Percentiles rank a stretch among this genome's conserved stretches.
Evolutionary conservation across 2,888 invertebrate species (phyloP).

Genomic region (Kryphioiulus occultus): DNA sequence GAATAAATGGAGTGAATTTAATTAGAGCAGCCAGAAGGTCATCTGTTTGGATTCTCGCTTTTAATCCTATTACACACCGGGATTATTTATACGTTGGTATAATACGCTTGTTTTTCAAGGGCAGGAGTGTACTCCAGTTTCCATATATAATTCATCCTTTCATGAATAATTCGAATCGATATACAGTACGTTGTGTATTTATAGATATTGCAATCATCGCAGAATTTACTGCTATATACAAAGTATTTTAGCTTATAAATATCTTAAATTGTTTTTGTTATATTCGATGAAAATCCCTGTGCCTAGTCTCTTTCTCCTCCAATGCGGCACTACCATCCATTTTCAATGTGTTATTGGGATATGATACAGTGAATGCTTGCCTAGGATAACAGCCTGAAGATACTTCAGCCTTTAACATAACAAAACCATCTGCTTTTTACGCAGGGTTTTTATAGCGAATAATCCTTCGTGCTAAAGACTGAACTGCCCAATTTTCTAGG

Average conservation of each 20-base stretch:
- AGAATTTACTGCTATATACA: not conserved
- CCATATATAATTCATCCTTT: not conserved
- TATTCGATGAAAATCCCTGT: not conserved
- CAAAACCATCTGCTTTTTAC: conserved; percentile 21
- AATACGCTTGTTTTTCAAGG: not conserved
- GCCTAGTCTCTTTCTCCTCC: not conserved
- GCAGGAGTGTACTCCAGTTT: not conserved
- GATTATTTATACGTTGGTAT: not conserved
- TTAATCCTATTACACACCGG: not conserved
- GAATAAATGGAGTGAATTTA: not conserved
- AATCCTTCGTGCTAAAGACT: not conserved
- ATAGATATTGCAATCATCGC: not conserved
- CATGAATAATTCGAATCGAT: not conserved
- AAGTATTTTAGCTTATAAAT: not conserved
- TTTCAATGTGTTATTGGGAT: not conserved
- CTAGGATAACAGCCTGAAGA: not conserved
- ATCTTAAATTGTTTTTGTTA: not conserved
- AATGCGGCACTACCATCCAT: not conserved
- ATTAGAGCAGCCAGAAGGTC: not conserved
- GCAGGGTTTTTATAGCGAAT: not conserved
- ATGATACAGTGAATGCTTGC: not conserved
- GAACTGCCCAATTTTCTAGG: not conserved
- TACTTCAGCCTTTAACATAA: not conserved
- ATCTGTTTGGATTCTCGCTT: not conserved
- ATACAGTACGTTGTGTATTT: not conserved